Percentiles rank a stretch among this genome's conserved stretches.
These are phyloP conservation scores for Drosophila ogumai DNA, from an alignment of 1,140 invertebrate genomes.

Conservation along the genomic window DNA sequence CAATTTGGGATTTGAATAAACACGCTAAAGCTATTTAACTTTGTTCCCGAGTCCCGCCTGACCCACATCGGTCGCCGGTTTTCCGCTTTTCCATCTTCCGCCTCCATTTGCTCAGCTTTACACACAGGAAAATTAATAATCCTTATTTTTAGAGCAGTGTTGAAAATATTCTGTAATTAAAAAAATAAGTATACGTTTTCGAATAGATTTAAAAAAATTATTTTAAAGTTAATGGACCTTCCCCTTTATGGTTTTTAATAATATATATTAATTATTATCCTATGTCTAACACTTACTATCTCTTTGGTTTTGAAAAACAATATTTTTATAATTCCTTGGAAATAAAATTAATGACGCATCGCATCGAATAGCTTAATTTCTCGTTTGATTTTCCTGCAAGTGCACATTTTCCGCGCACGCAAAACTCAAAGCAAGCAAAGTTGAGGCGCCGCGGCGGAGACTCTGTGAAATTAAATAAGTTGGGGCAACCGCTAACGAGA, in stretches of 20 bases:
- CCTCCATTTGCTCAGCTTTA: background rate
- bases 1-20: no score
- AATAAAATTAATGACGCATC: background rate
- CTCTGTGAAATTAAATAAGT: slow-evolving; percentile 77
- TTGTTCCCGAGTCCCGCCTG: no score
- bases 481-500: slow-evolving; percentile 78
- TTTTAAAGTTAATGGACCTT: background rate
- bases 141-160: no score
- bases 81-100: slow-evolving; percentile 9
- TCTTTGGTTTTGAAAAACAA: no score
- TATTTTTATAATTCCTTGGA: background rate
- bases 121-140: background rate
- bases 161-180: no score
- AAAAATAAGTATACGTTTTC: accelerated
- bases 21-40: no score
- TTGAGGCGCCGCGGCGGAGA: slow-evolving; percentile 45
- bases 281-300: no score
- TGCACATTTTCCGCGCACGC: slow-evolving; percentile 41
- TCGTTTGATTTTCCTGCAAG: slow-evolving; percentile 6
- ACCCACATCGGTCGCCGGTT: slow-evolving; percentile 30
- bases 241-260: background rate
- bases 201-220: no score
- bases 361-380: background rate
- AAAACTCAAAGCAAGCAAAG: slow-evolving; percentile 48
- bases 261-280: background rate